These are phyloP conservation scores for Gryon sp. DNA, from an alignment of 1,140 invertebrate species.

Conservation along the genomic window DNA sequence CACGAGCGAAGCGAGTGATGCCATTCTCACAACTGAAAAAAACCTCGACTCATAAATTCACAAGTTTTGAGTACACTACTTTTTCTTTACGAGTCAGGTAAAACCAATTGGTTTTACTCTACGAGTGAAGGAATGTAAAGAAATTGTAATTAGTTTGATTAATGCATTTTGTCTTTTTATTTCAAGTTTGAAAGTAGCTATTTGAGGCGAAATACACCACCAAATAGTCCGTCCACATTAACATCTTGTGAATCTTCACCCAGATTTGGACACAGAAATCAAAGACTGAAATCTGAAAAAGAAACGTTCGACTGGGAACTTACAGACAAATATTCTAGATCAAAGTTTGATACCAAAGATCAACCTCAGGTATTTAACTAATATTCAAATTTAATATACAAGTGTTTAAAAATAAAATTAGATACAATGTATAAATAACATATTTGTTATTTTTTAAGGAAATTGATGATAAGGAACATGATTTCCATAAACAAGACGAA, in stretches of 20 bases:
- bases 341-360: conserved; percentile 30
- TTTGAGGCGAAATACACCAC: conserved; percentile 67
- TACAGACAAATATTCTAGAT: conserved; percentile 18
- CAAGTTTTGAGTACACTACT: too few relatives aligned
- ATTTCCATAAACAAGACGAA: conserved; percentile 69
- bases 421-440: background rate
- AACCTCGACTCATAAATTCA: too few relatives aligned
- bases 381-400: background rate
- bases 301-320: conserved; percentile 66
- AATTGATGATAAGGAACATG: conserved; percentile 69
- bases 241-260: conserved; percentile 60
- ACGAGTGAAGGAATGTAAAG: too few relatives aligned
- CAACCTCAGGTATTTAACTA: conserved; percentile 12
- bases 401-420: too few relatives aligned
- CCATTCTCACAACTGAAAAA: too few relatives aligned
- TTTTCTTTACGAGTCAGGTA: too few relatives aligned
- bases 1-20: too few relatives aligned
- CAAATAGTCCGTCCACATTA: conserved; percentile 68
- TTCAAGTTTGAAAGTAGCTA: conserved; percentile 73
- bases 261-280: conserved; percentile 57
- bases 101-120: too few relatives aligned
- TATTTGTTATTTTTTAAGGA: conserved; percentile 66
- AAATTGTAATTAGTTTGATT: too few relatives aligned
- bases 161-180: too few relatives aligned
- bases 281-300: conserved; percentile 53